Percentiles rank a stretch among this genome's conserved stretches.
Conservation (phyloP, 2,797 vertebrate species). For the Valencia hispanica region DNA sequence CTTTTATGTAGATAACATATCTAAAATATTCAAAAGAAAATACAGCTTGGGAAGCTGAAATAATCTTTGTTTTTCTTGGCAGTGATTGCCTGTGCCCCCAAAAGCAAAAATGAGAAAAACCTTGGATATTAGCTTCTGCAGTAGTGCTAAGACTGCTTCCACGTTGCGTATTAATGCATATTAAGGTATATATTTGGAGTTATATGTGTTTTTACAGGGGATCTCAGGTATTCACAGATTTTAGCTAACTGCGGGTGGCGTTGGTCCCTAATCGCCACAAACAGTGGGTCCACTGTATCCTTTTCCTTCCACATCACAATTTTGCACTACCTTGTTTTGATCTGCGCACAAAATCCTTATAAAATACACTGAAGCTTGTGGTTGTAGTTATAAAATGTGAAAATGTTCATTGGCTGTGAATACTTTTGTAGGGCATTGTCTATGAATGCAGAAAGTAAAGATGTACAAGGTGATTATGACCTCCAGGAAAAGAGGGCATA, state of each 20-base stretch:
- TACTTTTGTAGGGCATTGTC: background rate
- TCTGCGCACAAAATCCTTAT: background rate
- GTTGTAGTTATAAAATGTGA: background rate
- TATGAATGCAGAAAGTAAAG: background rate
- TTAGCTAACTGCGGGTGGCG: background rate
- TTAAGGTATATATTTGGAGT: too few relatives aligned
- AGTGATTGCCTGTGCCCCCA: too few relatives aligned
- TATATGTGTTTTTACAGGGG: too few relatives aligned
- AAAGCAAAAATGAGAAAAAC: too few relatives aligned
- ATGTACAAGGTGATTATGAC: background rate
- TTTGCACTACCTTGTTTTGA: background rate
- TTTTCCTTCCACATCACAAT: background rate
- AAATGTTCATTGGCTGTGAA: background rate
- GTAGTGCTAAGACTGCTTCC: too few relatives aligned
- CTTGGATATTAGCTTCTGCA: too few relatives aligned
- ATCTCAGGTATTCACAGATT: background rate
- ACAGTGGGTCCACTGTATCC: background rate
- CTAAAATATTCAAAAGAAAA: too few relatives aligned
- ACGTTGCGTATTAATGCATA: too few relatives aligned
- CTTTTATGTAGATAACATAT: too few relatives aligned
- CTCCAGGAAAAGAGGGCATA: slow-evolving; percentile 2
- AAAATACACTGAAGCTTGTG: background rate
- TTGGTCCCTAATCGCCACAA: too few relatives aligned
- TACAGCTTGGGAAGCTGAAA: too few relatives aligned
- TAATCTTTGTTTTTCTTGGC: too few relatives aligned